Evolutionary conservation across 2,113 vertebrate genomes (phyloP), one percentile per base, ranked within the genome.

Genomic region (Cricetomys ansorgei): DNA sequence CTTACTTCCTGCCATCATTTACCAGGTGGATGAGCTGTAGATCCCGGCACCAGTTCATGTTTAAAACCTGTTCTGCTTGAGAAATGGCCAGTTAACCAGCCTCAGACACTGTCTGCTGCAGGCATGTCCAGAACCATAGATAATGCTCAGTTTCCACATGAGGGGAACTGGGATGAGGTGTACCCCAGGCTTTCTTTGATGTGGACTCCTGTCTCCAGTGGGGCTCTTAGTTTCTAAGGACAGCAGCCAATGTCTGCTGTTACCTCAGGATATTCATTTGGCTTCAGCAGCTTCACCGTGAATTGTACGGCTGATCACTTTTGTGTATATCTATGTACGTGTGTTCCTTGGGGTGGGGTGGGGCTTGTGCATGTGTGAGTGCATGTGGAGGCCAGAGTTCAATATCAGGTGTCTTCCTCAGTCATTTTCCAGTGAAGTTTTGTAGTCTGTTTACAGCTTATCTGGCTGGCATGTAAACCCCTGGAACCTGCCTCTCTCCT

Each of bases 191-290:
- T 40, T 31, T 34, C 70, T 81, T 86, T 45, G 17, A 53, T 53
- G 1, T 17, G 10, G 5, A 69, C 16, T 73, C 70, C 87, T 21
- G 0, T 59, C 31, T 37, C 57, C 31, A 6, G 0, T 5, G 50
- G 23, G 23, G 40, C 11, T 9, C 40, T 55, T 29, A 0, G 45
- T 34, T 64, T 45, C 45, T 34, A 48, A 19, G 40, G 8, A 1
- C 7, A 7, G 1, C 7, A 17, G 1, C 23, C 29, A 5, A 3
- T 8, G 1, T 5, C 50, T 17, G 4, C 37, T 12, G 1, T 34
- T 27, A 17, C 0, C 23, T 27, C 13, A 0, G 7, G 55, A 15
- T 12, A 23, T 50, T 48, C 6, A 37, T 25, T 73, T 40, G 16
- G 73, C 55, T 9, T 8, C 2, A 11, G 10, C 12, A 10, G 4